These are phyloP conservation scores for Leucopsar rothschildi DNA, from an alignment of 2,113 vertebrate species.

Conservation along the genomic window DNA sequence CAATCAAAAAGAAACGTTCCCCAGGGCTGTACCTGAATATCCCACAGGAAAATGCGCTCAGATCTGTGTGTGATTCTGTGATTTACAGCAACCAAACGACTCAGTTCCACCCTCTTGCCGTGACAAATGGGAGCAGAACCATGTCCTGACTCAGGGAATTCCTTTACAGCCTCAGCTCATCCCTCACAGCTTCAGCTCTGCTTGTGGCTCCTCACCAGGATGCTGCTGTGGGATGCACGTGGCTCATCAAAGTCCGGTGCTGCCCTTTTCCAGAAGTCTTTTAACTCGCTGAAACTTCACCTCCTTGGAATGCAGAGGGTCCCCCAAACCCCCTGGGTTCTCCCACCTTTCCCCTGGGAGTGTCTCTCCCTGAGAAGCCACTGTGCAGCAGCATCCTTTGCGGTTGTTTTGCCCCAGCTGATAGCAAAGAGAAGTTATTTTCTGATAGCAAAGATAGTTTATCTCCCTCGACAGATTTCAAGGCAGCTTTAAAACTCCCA, in stretches of 20 bases:
- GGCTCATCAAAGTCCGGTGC: neutral
- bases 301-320: neutral
- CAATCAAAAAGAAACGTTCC: neutral
- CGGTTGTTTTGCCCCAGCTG: neutral
- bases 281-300: neutral
- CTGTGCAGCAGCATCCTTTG: neutral
- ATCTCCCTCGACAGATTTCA: conserved; percentile 52
- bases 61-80: neutral
- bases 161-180: neutral
- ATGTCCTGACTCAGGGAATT: neutral
- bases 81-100: neutral
- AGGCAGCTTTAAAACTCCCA: conserved; percentile 46
- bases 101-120: fast-evolving
- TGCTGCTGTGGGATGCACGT: fast-evolving
- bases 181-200: neutral
- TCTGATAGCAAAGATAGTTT: conserved; percentile 56
- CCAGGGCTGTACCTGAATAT: neutral
- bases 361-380: neutral
- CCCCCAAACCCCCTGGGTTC: neutral
- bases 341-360: neutral
- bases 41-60: fast-evolving
- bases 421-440: conserved; percentile 36
- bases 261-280: neutral
- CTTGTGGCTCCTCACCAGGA: neutral
- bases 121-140: neutral